Base-by-base conservation (phyloP, 2,113 vertebrate genomes). In the Nesogale talazaci region DNA sequence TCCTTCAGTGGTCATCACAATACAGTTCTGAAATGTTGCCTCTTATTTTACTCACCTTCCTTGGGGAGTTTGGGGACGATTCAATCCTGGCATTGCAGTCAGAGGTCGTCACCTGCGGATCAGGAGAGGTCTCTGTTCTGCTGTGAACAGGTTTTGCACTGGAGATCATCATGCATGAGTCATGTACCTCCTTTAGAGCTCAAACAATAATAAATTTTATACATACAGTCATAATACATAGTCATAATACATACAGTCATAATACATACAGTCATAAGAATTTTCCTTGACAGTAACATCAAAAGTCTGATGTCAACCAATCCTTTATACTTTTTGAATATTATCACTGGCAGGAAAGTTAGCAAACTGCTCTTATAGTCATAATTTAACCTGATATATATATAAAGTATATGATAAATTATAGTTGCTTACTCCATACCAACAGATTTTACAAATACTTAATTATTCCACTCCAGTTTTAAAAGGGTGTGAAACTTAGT, bases 301-400 rank as follows among this genome's bases (percentile, higher is more conserved):
- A 34, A 88, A 85, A 79, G 14, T 25, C 36, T 38, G 22, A 57
- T 65, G 59, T 57, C 56, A 91, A 95, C 57, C 12, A 63, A 34
- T 74, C 36, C 31, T 82, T 92, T 88, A 23, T 31, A 67, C 1
- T 61, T 78, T 22, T 10, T 59, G 31, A 78, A 85, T 74, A 70
- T 46, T 90, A 92, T 85, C 38, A 86, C 22, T 22, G 79, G 63
- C 38, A 76, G 25, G 5, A 11, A 65, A 83, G 57, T 94, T 76
- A 83, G 59, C 31, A 86, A 70, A 83, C 70, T 83, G 40, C 74
- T 6, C 46, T 17, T 79, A 92, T 15, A 82, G 0, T 92, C 23
- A 69, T 38, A 52, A 83, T 84, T 89, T 84, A 89, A 92, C 20
- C 27, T 75, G 76, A 92, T 59, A 93, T 82, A 65, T 7, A 78